Evolutionary conservation across 2,797 vertebrate species (phyloP).

Genomic region (Austrolebias charrua): DNA sequence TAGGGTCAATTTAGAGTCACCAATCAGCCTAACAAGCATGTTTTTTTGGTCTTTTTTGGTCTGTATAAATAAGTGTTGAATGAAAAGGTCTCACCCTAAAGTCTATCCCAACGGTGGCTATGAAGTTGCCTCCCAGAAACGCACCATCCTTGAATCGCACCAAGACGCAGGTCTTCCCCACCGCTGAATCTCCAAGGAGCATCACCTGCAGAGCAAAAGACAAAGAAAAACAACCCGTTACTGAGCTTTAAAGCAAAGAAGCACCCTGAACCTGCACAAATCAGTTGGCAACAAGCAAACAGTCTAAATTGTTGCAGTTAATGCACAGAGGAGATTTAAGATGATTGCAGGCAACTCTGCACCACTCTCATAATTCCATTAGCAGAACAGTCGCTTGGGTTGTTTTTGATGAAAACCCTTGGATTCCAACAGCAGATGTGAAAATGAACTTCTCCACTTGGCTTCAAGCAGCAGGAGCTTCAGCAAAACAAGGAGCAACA

Average conservation of each 20-base stretch:
- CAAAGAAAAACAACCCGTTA: slow-evolving; percentile 52
- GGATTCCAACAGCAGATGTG: not conserved
- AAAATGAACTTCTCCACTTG: slow-evolving; percentile 16
- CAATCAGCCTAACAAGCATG: too few species aligned
- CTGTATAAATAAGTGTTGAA: too few species aligned
- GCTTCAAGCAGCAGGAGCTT: not conserved
- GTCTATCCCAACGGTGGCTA: slow-evolving; percentile 99
- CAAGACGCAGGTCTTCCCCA: slow-evolving; percentile 98
- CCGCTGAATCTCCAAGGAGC: slow-evolving; percentile 96
- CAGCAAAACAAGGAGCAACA: slow-evolving; percentile 53
- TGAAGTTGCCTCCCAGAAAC: slow-evolving; percentile 96
- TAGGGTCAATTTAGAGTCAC: too few species aligned
- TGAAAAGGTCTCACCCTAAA: slow-evolving; percentile 89
- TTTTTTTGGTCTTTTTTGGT: too few species aligned
- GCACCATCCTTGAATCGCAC: slow-evolving; percentile 96
- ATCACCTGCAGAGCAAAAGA: slow-evolving; percentile 87
- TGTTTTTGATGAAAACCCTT: slow-evolving; percentile 1
- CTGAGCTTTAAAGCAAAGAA: not conserved
- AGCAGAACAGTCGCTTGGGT: slow-evolving; percentile 27
- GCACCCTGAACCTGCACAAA: too few species aligned
- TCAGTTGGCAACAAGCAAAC: too few species aligned
- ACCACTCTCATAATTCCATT: slow-evolving; percentile 30
- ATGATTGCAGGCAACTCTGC: slow-evolving; percentile 17
- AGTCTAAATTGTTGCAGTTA: too few species aligned
- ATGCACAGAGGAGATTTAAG: not conserved